Evolutionary conservation across 2,888 invertebrate species (phyloP).

Genomic region (Oscheius sp.): DNA sequence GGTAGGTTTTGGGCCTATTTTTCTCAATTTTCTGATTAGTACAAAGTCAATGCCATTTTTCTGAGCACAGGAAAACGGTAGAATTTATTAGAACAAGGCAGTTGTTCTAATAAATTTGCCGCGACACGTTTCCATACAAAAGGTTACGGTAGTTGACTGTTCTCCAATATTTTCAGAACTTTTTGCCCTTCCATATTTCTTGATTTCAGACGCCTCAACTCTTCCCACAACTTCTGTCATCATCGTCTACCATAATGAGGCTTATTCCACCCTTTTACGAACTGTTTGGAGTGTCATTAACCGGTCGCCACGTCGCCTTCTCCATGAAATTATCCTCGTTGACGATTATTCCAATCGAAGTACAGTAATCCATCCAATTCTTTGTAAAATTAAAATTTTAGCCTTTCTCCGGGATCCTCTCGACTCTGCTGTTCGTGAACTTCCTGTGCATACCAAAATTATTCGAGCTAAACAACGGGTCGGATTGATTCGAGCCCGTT

Average conservation of each 20-base stretch:
- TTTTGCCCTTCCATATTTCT: too few relatives aligned
- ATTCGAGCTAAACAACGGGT: slow-evolving; percentile 91
- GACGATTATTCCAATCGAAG: slow-evolving; percentile 91
- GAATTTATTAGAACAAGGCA: too few relatives aligned
- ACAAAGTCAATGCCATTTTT: too few relatives aligned
- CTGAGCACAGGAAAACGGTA: too few relatives aligned
- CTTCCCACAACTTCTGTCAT: slow-evolving; percentile 90
- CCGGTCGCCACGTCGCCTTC: slow-evolving; percentile 76
- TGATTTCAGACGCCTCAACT: slow-evolving; percentile 58
- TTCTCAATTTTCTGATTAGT: neutral
- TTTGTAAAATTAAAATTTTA: slow-evolving; percentile 35
- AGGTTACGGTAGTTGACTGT: too few relatives aligned
- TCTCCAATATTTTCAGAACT: too few relatives aligned
- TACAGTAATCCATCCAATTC: slow-evolving; percentile 33
- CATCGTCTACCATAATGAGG: slow-evolving; percentile 98
- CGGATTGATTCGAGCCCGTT: slow-evolving; percentile 92
- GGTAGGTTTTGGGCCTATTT: slow-evolving; percentile 26
- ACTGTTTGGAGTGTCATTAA: slow-evolving; percentile 97
- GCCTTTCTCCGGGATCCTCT: slow-evolving; percentile 60
- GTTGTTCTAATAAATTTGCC: too few relatives aligned
- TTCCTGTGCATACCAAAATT: slow-evolving; percentile 80
- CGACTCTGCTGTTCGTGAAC: slow-evolving; percentile 50
- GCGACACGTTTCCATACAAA: too few relatives aligned
- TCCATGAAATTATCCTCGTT: slow-evolving; percentile 94
- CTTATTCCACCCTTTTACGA: slow-evolving; percentile 94